Percentiles rank a stretch among this genome's conserved stretches.
These are phyloP conservation scores for Poeciliopsis turneri DNA, from an alignment of 2,797 vertebrate genomes.

Conservation along the genomic window DNA sequence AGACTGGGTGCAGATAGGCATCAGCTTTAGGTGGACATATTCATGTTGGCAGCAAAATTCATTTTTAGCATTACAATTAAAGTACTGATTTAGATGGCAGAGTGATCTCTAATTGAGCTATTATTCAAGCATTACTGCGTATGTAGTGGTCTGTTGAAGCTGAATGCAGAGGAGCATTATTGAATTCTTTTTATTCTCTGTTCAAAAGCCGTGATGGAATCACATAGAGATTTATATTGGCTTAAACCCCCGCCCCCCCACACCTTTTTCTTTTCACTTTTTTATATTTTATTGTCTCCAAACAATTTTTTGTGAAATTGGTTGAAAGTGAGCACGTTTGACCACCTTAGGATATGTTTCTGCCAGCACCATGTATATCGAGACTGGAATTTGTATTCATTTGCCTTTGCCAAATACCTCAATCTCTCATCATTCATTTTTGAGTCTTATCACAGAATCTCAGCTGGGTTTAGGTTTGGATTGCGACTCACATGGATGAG, in stretches of 20 bases:
- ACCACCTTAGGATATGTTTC: neutral
- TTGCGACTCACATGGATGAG: neutral
- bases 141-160: constrained; percentile 1
- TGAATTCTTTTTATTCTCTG: neutral
- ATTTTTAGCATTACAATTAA: neutral
- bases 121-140: neutral
- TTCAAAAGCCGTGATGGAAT: neutral
- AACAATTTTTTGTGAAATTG: neutral
- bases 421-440: neutral
- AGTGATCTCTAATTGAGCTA: neutral
- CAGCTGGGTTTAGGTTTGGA: neutral
- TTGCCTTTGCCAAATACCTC: neutral
- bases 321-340: no score
- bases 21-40: constrained; percentile 6
- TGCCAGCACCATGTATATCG: neutral
- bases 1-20: neutral
- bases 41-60: constrained; percentile 7
- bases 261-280: neutral
- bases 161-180: neutral
- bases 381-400: neutral
- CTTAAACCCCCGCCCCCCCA: neutral
- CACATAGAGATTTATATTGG: neutral
- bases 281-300: neutral
- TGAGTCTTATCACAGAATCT: neutral
- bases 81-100: neutral